Conservation (phyloP, 2,888 invertebrate genomes). For the Chrysodeixis includens region DNA sequence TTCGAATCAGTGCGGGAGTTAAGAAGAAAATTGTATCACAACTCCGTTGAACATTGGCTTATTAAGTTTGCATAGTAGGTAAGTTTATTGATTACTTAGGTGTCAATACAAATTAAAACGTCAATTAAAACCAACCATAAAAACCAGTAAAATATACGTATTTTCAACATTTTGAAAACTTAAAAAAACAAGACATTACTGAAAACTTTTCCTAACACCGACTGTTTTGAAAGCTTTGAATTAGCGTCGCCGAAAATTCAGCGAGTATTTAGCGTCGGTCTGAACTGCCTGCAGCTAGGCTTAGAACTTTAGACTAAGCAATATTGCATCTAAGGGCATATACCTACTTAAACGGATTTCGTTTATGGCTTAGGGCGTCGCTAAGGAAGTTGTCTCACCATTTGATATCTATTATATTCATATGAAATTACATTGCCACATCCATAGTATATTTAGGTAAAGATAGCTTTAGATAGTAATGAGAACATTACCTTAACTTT, state of each 20-base stretch:
- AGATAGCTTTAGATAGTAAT: too few relatives aligned
- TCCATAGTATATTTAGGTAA: too few relatives aligned
- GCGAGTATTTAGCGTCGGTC: background rate
- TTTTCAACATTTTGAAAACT: too few relatives aligned
- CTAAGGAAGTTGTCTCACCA: background rate
- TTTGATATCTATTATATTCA: background rate
- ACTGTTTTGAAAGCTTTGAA: background rate
- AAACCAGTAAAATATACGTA: too few relatives aligned
- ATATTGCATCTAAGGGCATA: background rate
- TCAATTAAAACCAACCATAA: too few relatives aligned
- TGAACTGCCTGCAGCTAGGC: background rate
- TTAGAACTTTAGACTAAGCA: background rate
- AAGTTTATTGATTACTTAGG: too few relatives aligned
- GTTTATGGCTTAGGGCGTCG: background rate
- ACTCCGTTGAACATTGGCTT: too few relatives aligned
- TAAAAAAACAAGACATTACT: background rate
- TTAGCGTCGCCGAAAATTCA: background rate
- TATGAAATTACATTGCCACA: background rate
- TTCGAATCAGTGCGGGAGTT: too few relatives aligned
- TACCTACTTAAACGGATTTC: background rate
- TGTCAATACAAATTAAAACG: too few relatives aligned
- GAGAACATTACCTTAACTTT: too few relatives aligned
- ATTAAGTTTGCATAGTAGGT: too few relatives aligned
- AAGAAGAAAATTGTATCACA: too few relatives aligned
- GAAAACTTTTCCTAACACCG: background rate